phyloP scores from a whole-genome alignment of 2,888 invertebrate species.

The Amphipyra berbera region DNA sequence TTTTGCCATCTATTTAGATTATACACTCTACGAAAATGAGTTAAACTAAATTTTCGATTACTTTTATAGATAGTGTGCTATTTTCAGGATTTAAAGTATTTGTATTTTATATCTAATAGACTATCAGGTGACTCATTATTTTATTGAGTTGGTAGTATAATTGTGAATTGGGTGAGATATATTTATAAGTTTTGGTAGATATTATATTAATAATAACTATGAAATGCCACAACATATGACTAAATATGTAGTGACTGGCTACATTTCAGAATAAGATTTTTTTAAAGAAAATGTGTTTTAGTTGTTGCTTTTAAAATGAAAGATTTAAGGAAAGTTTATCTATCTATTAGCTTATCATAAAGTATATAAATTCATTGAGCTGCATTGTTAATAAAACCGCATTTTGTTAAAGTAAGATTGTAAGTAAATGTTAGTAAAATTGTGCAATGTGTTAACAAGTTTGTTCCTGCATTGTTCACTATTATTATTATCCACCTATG shows the following conservation, averaged over 20 bases:
- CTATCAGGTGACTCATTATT: constrained; percentile 22
- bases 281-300: no score
- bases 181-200: no score
- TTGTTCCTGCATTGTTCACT: no score
- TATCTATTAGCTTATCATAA: no score
- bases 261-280: no score
- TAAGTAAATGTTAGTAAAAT: background rate
- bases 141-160: constrained; percentile 4
- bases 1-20: constrained; percentile 26
- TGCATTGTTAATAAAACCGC: no score
- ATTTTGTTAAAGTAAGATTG: background rate
- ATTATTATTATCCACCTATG: no score
- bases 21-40: constrained; percentile 1
- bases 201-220: no score
- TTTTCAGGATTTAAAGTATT: constrained; percentile 21
- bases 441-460: background rate
- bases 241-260: no score
- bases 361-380: no score
- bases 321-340: no score
- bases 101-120: constrained; percentile 4
- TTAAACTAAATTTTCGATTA: constrained; percentile 8
- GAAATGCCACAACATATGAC: background rate
- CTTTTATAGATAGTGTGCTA: background rate
- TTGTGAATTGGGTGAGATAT: background rate
- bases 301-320: no score